Evolutionary conservation across 23 tunicate species (phyloP), one percentile per base, ranked within the genome.

Genomic region (Diplosoma virens): DNA sequence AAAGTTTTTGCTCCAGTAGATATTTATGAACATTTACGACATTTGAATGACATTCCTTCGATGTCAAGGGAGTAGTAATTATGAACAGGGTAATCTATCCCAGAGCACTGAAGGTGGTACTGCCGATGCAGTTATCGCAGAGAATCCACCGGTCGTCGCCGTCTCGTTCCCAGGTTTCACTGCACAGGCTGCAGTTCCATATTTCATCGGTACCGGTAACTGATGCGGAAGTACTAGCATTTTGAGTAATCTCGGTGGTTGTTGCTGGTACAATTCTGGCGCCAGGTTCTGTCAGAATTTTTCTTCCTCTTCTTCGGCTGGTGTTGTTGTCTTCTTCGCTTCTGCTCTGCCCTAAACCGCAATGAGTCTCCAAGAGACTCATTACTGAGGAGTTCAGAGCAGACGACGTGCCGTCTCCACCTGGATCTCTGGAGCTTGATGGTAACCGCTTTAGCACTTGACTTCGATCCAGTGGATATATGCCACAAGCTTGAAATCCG

Each of bases 371-470:
- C n/a, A 63, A 20, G 6, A 25, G 70, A 63, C 35, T 29, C 35
- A 63, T 29, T 29, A 63, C 33, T 6, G 33, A 63, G 16, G 14
- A 14, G 37, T 63, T 63, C 33, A 63, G 20, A 26, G 70, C 6
- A 25, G 33, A 26, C 16, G 33, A 25, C 35, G 52, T 36, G 3
- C 52, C 52, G 4, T 67, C 74, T 2, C 74, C 74, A 11, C 74
- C 74, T 7, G 52, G 74, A 36, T 67, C 52, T 67, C 74, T 35
- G 52, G 50, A 17, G 9, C 2, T 22, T 2, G 74, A 35, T 30
- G 79, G 67, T 22, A 73, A 30, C 3, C 64, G 29, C 24, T 73
- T 73, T 25, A 73, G 17, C 14, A 73, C 79, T 34, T 73, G 66
- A 11, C 25, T 30, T 31, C 41, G 37, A 73, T 73, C 66, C 32